Percentiles rank a stretch among this genome's conserved stretches.
Conservation (phyloP, 2,797 vertebrate species). For the Myotis vivesi region DNA sequence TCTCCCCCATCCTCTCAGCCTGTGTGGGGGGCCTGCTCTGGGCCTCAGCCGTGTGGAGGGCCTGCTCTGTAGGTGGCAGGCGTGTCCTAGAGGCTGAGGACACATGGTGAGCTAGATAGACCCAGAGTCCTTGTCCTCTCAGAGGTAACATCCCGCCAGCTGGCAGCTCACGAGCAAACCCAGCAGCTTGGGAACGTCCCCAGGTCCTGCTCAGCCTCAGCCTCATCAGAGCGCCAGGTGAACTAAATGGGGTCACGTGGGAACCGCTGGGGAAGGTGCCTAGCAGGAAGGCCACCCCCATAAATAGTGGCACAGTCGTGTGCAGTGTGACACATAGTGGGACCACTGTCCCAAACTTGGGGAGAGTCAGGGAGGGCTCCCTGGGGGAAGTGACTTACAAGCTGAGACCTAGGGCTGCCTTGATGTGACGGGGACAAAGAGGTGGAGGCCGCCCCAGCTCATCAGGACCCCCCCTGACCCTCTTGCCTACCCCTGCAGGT, state of each 20-base stretch:
- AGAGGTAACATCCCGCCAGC: background rate
- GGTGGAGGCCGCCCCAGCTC: background rate
- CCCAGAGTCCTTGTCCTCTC: background rate
- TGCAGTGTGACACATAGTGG: background rate
- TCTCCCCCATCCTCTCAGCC: background rate
- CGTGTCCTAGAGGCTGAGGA: background rate
- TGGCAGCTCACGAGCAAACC: background rate
- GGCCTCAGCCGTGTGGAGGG: background rate
- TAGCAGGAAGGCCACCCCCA: background rate
- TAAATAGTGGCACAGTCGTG: fast-evolving
- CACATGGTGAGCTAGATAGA: fast-evolving
- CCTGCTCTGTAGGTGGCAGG: fast-evolving
- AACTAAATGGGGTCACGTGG: background rate
- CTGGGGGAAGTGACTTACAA: background rate
- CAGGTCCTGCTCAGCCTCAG: background rate
- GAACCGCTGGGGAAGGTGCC: background rate
- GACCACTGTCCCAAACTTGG: background rate
- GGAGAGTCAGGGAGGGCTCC: background rate
- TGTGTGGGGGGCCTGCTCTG: no score
- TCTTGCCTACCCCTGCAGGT: slow-evolving; percentile 41
- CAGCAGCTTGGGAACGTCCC: background rate
- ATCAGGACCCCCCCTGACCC: background rate
- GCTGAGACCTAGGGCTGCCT: background rate
- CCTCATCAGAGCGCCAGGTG: background rate
- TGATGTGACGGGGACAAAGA: background rate